These are phyloP conservation scores for Mormyrops attenuatus DNA, from an alignment of 2,797 vertebrate genomes.

Conservation along the genomic window DNA sequence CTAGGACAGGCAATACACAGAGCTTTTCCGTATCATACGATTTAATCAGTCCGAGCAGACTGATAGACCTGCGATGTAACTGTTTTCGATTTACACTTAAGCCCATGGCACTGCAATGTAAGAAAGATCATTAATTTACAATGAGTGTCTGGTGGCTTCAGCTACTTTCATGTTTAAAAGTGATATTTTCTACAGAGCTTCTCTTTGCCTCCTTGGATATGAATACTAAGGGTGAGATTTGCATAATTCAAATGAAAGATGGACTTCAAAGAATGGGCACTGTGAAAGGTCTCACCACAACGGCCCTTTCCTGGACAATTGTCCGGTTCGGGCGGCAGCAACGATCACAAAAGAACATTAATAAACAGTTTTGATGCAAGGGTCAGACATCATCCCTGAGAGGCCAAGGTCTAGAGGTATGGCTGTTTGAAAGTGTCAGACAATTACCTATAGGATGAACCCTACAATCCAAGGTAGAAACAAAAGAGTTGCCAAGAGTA, in stretches of 20 bases:
- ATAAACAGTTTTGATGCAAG: background rate
- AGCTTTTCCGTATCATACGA: background rate
- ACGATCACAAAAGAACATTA: background rate
- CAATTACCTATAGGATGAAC: background rate
- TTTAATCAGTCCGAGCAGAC: background rate
- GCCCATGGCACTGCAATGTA: background rate
- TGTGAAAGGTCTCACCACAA: background rate
- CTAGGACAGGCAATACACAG: background rate
- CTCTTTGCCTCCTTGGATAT: background rate
- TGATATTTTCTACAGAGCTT: background rate
- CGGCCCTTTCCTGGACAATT: background rate
- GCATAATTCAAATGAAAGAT: background rate
- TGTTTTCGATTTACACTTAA: constrained; percentile 1
- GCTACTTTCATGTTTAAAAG: background rate
- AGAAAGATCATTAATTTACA: constrained; percentile 7
- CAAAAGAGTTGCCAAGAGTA: background rate
- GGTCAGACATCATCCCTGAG: background rate
- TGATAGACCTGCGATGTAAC: background rate
- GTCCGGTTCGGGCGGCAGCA: background rate
- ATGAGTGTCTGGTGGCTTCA: background rate
- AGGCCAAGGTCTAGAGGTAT: background rate
- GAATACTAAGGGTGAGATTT: background rate
- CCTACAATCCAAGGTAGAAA: background rate
- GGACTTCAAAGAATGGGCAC: background rate
- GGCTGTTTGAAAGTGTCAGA: background rate